Evolutionary conservation across 2,113 vertebrate species (phyloP).

Genomic region (Trematomus loennbergii): DNA sequence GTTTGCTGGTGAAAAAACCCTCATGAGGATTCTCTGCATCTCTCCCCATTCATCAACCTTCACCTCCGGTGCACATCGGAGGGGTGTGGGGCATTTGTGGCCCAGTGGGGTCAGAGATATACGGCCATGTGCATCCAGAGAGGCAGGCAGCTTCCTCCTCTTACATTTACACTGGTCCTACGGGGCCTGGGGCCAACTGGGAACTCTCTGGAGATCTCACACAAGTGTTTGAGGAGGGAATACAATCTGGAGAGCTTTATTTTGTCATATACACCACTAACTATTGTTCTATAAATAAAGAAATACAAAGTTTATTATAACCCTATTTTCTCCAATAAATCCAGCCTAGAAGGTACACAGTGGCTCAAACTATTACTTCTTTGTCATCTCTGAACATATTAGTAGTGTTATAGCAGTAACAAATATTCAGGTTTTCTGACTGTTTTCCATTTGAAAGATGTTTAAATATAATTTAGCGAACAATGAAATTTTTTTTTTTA

Average conservation of each 20-base stretch:
- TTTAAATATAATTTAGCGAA: no score
- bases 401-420: no score
- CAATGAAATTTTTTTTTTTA: no score
- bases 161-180: slow-evolving; percentile 65
- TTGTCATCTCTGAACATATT: no score
- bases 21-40: slow-evolving; percentile 51
- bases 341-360: no score
- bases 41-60: slow-evolving; percentile 72
- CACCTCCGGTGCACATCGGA: slow-evolving; percentile 44
- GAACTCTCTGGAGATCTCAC: slow-evolving; percentile 33
- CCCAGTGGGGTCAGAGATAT: slow-evolving; percentile 73
- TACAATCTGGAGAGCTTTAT: neutral
- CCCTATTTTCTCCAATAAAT: no score
- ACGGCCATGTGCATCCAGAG: slow-evolving; percentile 56
- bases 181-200: slow-evolving; percentile 30
- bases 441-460: no score
- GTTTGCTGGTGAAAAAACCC: slow-evolving; percentile 40
- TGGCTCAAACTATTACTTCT: no score
- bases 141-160: slow-evolving; percentile 74
- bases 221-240: neutral
- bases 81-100: slow-evolving; percentile 32
- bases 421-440: no score
- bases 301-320: no score
- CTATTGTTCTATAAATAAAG: no score
- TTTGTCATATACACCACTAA: neutral